These are phyloP conservation scores for Atrichornis clamosus DNA, from an alignment of 2,113 vertebrate species.

Conservation along the genomic window DNA sequence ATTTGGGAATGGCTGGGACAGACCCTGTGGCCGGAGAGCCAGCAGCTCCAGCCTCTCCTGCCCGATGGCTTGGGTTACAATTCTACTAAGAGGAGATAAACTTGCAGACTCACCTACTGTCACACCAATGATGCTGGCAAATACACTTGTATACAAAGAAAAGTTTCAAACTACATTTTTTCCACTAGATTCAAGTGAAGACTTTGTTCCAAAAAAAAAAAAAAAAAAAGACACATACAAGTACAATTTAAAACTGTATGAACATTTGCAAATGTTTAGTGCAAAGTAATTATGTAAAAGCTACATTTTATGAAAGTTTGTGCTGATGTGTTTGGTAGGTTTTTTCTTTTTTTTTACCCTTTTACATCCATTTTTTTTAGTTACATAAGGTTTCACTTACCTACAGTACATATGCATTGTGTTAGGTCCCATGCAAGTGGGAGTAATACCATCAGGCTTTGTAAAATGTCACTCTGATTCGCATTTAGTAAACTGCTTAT, in stretches of 20 bases:
- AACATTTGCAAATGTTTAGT: constrained; percentile 75
- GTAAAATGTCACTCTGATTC: constrained; percentile 59
- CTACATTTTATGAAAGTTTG: constrained; percentile 72
- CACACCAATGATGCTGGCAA: constrained; percentile 69
- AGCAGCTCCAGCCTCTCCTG: constrained; percentile 48
- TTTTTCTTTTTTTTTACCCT: constrained; percentile 38
- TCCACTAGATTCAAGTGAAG: constrained; percentile 71
- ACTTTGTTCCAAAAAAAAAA: constrained; percentile 60
- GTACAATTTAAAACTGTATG: constrained; percentile 72
- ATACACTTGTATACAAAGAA: constrained; percentile 71
- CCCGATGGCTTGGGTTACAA: constrained; percentile 70
- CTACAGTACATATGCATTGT: constrained; percentile 64
- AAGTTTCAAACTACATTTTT: constrained; percentile 73
- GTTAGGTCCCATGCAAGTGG: constrained; percentile 66
- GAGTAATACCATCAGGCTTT: constrained; percentile 65
- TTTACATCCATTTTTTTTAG: constrained; percentile 66
- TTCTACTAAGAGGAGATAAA: constrained; percentile 57
- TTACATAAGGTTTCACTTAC: constrained; percentile 73
- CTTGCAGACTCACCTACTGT: constrained; percentile 70
- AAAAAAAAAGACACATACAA: constrained; percentile 64
- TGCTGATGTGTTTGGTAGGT: constrained; percentile 71
- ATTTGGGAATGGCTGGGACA: constrained; percentile 45
- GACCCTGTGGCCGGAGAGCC: constrained; percentile 44
- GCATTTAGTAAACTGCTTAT: constrained; percentile 65
- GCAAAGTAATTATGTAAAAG: constrained; percentile 74